Evolutionary conservation across 1,140 invertebrate species (phyloP).

Genomic region (Rhysida immarginata): DNA sequence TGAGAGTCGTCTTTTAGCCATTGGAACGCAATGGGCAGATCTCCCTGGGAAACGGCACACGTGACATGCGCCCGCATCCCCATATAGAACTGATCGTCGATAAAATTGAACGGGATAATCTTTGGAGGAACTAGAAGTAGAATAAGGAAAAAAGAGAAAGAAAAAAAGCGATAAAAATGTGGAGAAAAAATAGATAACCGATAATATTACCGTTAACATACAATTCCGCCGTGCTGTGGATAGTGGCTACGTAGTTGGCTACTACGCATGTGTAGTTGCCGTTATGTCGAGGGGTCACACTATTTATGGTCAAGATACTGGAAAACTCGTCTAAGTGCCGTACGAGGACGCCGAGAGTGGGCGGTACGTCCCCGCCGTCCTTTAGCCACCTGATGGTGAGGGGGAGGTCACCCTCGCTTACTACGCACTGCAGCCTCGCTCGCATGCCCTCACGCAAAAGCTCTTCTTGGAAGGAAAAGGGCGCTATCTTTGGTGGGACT

Average conservation of each 20-base stretch:
- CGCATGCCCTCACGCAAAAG: slow-evolving; percentile 68
- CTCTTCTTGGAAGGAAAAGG: slow-evolving; percentile 50
- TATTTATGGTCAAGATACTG: slow-evolving; percentile 61
- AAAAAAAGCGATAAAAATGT: not conserved
- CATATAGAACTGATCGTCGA: slow-evolving; percentile 34
- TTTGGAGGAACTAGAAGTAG: slow-evolving; percentile 38
- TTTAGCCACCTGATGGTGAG: slow-evolving; percentile 78
- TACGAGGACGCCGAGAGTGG: slow-evolving; percentile 34
- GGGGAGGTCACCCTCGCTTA: slow-evolving; percentile 77
- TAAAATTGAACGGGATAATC: slow-evolving; percentile 42
- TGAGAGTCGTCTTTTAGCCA: slow-evolving; percentile 55
- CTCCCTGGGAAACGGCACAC: slow-evolving; percentile 85
- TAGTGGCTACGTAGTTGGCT: slow-evolving; percentile 38
- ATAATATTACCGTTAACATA: slow-evolving; percentile 53
- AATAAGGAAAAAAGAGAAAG: slow-evolving; percentile 9
- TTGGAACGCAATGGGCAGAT: slow-evolving; percentile 72
- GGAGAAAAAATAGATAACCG: slow-evolving; percentile 1
- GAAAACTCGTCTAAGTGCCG: slow-evolving; percentile 48
- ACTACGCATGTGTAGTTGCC: slow-evolving; percentile 34
- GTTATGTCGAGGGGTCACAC: slow-evolving; percentile 43
- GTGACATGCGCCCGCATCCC: slow-evolving; percentile 46
- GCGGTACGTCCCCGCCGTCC: slow-evolving; percentile 51
- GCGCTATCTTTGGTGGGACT: slow-evolving; percentile 48
- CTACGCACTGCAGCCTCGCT: slow-evolving; percentile 73
- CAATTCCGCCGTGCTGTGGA: slow-evolving; percentile 52